Conservation (phyloP, 2,113 vertebrate genomes). For the Myiopsitta monachus region DNA sequence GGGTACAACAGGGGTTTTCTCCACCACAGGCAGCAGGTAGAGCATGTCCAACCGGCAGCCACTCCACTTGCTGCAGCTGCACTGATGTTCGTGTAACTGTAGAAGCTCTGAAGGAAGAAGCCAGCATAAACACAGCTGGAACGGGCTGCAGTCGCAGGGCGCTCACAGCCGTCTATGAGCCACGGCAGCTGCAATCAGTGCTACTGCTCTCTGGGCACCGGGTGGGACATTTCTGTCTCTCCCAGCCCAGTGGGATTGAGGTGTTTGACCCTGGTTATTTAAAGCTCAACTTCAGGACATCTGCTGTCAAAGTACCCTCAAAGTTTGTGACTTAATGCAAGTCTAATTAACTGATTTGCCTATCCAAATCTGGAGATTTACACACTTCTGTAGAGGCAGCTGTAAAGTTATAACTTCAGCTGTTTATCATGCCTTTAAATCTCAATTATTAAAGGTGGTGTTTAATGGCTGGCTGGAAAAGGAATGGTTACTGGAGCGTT, state of each 20-base stretch:
- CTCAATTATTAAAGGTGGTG: conserved; percentile 68
- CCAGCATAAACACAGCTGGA: conserved; percentile 60
- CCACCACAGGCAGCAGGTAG: background rate
- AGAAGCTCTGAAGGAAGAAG: conserved; percentile 36
- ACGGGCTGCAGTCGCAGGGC: background rate
- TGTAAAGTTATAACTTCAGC: conserved; percentile 63
- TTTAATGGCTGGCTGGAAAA: conserved; percentile 55
- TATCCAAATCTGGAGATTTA: conserved; percentile 41
- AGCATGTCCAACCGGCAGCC: background rate
- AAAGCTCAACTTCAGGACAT: background rate
- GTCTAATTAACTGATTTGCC: conserved; percentile 43
- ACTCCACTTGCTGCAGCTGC: background rate
- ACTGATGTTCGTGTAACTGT: background rate
- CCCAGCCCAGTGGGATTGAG: background rate
- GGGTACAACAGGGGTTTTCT: background rate
- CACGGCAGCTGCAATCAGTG: background rate
- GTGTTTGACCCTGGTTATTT: conserved; percentile 14
- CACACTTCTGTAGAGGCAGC: conserved; percentile 27
- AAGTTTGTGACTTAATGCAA: conserved; percentile 41
- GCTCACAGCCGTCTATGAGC: background rate
- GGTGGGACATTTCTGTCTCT: background rate
- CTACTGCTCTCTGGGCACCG: conserved; percentile 24
- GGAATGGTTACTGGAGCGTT: background rate
- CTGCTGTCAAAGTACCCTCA: conserved; percentile 2
- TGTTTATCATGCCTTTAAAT: conserved; percentile 63